phyloP scores from a whole-genome alignment of 2,113 vertebrate genomes.

The Gymnarchus niloticus region DNA sequence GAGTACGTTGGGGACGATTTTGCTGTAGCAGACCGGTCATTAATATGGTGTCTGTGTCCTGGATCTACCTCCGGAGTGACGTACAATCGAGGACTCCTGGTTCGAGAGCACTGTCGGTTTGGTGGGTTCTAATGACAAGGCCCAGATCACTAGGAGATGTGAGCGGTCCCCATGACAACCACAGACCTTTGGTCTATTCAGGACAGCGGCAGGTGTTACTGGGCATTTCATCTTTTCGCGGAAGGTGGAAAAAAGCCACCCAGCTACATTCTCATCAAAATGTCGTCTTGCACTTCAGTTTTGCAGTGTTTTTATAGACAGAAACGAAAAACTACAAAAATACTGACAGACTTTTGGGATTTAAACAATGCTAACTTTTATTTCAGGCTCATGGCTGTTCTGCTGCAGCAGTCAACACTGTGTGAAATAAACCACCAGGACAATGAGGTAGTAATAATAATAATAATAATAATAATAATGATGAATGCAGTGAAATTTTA shows the following conservation, averaged over 20 bases:
- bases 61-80: background rate
- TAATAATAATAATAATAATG: too few relatives aligned
- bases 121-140: conserved; percentile 40
- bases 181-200: conserved; percentile 34
- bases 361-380: conserved; percentile 14
- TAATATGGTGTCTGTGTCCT: background rate
- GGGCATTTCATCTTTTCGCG: conserved; percentile 31
- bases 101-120: conserved; percentile 25
- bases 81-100: background rate
- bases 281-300: background rate
- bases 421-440: conserved; percentile 84
- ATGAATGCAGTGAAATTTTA: background rate
- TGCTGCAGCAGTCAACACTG: conserved; percentile 74
- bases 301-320: background rate
- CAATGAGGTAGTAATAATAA: conserved; percentile 70
- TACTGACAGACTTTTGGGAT: too few relatives aligned
- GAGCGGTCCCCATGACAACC: conserved; percentile 41
- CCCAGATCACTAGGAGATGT: conserved; percentile 28
- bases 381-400: conserved; percentile 71
- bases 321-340: too few relatives aligned
- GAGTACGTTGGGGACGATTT: background rate
- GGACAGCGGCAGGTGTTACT: conserved; percentile 10
- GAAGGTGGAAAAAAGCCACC: background rate
- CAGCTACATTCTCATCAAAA: background rate
- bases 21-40: background rate